phyloP scores from a whole-genome alignment of 2,888 invertebrate species.

The Megamerina dolium region DNA sequence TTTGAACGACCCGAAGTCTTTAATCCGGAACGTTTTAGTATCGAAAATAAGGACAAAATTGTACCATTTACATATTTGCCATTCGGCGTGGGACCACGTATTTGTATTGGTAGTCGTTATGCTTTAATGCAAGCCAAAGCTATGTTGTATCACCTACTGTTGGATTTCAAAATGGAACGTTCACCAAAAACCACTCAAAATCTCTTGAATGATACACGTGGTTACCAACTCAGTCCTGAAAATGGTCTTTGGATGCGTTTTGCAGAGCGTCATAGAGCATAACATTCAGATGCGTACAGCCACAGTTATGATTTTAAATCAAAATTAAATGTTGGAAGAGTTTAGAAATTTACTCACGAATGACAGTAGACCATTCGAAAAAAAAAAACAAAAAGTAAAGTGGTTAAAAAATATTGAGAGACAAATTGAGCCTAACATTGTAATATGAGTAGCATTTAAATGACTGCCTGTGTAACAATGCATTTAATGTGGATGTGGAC shows the following conservation, averaged over 20 bases:
- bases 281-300: no score
- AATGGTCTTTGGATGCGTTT: constrained; percentile 24
- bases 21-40: constrained; percentile 55
- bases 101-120: constrained; percentile 53
- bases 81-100: constrained; percentile 56
- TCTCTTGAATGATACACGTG: constrained; percentile 20
- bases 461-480: no score
- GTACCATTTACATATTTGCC: constrained; percentile 51
- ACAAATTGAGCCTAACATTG: no score
- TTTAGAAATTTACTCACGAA: no score
- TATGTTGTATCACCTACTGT: constrained; percentile 26
- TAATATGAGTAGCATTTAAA: no score
- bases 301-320: no score
- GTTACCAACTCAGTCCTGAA: constrained; percentile 20
- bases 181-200: constrained; percentile 24
- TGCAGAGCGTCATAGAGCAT: no score
- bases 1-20: constrained; percentile 54
- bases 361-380: no score
- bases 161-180: constrained; percentile 25
- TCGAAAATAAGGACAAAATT: constrained; percentile 51
- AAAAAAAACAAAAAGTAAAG: no score
- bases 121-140: constrained; percentile 27
- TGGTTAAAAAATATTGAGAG: no score
- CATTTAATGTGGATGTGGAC: no score
- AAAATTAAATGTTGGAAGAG: no score